Percentiles rank a stretch among this genome's conserved stretches.
Conservation (phyloP, 2,888 invertebrate species). For the Chrysotoxum bicinctum region DNA sequence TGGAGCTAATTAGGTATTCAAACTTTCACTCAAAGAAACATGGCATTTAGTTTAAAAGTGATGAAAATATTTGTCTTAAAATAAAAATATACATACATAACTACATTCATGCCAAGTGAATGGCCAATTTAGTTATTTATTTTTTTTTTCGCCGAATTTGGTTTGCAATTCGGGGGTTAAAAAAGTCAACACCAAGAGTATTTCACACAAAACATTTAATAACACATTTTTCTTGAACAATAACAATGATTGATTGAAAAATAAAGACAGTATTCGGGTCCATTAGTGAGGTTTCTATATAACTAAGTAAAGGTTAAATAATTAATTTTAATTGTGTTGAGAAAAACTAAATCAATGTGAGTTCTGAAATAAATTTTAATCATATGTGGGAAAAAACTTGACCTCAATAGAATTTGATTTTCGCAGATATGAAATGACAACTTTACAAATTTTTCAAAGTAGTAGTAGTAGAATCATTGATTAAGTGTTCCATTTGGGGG, state of each 20-base stretch:
- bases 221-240: neutral
- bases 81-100: neutral
- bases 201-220: neutral
- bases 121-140: neutral
- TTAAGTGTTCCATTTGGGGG: too few relatives aligned
- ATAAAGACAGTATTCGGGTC: neutral
- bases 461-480: too few relatives aligned
- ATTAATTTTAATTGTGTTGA: neutral
- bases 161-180: neutral
- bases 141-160: neutral
- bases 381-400: neutral
- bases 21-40: conserved; percentile 13
- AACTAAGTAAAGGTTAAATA: neutral
- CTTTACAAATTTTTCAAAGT: too few relatives aligned
- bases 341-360: neutral
- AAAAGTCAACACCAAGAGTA: neutral
- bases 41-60: neutral
- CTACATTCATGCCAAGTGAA: neutral
- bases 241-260: conserved; percentile 3
- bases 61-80: neutral
- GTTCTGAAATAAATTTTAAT: neutral
- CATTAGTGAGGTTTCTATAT: neutral
- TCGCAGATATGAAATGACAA: neutral
- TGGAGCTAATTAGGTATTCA: neutral
- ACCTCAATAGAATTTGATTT: neutral